phyloP scores from a whole-genome alignment of 2,797 vertebrate genomes.

The Acomys russatus region DNA sequence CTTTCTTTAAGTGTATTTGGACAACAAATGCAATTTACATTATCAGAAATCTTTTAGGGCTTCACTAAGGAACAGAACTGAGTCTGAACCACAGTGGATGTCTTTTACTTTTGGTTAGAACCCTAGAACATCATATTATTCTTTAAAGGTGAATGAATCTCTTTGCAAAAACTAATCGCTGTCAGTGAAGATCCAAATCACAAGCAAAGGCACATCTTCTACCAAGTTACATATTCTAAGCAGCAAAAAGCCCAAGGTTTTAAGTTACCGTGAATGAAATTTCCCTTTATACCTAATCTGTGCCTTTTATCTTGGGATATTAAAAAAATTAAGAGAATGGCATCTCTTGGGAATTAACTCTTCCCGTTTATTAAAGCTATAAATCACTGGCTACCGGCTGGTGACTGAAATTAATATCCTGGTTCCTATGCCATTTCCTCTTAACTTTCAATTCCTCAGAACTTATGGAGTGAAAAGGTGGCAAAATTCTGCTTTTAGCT shows the following conservation, averaged over 20 bases:
- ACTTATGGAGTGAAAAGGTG: constrained; percentile 37
- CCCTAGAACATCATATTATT: background rate
- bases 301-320: constrained; percentile 58
- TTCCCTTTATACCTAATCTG: constrained; percentile 28
- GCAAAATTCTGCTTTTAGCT: constrained; percentile 43
- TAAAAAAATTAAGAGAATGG: constrained; percentile 61
- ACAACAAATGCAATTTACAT: constrained; percentile 25
- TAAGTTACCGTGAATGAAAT: constrained; percentile 65
- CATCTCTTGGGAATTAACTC: constrained; percentile 65
- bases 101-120: constrained; percentile 22
- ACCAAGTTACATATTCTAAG: constrained; percentile 32
- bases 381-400: constrained; percentile 74
- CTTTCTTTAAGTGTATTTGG: background rate
- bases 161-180: constrained; percentile 37
- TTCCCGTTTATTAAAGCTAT: constrained; percentile 81
- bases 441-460: constrained; percentile 65
- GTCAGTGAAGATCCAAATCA: constrained; percentile 46
- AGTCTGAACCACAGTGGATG: background rate
- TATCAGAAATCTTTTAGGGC: constrained; percentile 38
- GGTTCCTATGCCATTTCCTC: constrained; percentile 62
- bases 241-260: constrained; percentile 26
- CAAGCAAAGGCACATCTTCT: constrained; percentile 46
- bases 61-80: background rate
- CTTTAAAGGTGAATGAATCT: constrained; percentile 43
- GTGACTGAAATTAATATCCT: constrained; percentile 78